Evolutionary conservation across 2,113 vertebrate species (phyloP), one percentile per base, ranked within the genome.

Genomic region (Grallaria varia): DNA sequence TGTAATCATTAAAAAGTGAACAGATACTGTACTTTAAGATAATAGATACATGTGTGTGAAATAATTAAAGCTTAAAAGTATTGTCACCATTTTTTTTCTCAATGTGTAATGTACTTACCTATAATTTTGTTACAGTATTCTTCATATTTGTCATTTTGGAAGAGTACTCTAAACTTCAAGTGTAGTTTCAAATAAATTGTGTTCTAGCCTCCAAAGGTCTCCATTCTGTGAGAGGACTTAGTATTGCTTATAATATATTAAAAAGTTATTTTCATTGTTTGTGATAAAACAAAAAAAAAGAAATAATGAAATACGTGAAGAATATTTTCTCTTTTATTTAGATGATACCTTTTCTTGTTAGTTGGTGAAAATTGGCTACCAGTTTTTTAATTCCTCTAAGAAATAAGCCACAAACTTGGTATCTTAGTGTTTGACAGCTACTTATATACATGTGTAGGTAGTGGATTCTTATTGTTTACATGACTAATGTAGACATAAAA

Each of bases 1-100:
- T 98, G 90, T 97, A 97, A 96, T 98, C 97, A 98, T 98, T 98
- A 98, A 98, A 98, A 97, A 98, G 97, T 97, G 97, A 97, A 97
- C n/a, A 95, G 79, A 92, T 95, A 94, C 84, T 98, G 89, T 96
- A 96, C 97, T 98, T 97, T 96, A 84, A 97, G 96, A 97, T 97
- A 94, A 97, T 97, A 97, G 69, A 62, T 93, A 79, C 79, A 93
- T 88, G 18, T 40, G 64, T 84, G 14, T 92, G 50, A 92, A 96
- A 93, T 63, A 92, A 76, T 95, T 67, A 89, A 84, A 93, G 39
- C 77, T 96, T 96, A 76, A 39, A 88, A 91, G 44, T 96, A 33
- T 90, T 93, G 23, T 55, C 5, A 45, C 14, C 20, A 5, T 35
- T 84, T 81, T 87, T 87, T 94, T 95, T 66, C n/a, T 62, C 47